Evolutionary conservation across 2,113 vertebrate species (phyloP).

Genomic region (Pipa parva): DNA sequence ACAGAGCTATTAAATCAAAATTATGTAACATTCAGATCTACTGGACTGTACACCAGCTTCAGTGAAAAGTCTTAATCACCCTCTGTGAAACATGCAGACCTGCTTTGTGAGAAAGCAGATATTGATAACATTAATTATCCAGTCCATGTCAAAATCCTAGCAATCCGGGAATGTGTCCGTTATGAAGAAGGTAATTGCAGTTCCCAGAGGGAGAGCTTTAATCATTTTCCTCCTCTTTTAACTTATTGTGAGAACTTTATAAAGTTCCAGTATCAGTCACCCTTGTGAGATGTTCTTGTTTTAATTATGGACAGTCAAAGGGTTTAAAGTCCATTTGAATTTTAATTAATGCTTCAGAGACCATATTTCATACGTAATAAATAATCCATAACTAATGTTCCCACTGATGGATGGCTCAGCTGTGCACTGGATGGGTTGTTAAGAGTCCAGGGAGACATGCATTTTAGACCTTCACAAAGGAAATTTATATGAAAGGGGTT

Average conservation of each 20-base stretch:
- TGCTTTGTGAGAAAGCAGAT: constrained; percentile 21
- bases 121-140: constrained; percentile 38
- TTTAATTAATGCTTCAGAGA: constrained; percentile 41
- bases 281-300: constrained; percentile 32
- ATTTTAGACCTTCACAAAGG: not conserved
- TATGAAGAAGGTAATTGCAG: constrained; percentile 29
- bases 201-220: constrained; percentile 12
- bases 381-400: constrained; percentile 30
- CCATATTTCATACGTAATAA: constrained; percentile 30
- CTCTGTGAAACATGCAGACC: constrained; percentile 28
- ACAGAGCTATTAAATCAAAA: no score
- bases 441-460: constrained; percentile 4
- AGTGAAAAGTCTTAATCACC: constrained; percentile 21
- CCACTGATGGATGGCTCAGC: constrained; percentile 4
- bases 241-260: constrained; percentile 38
- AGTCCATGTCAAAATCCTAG: constrained; percentile 34
- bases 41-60: constrained; percentile 1
- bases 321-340: constrained; percentile 31
- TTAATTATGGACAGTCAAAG: constrained; percentile 35
- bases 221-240: constrained; percentile 22
- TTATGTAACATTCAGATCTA: no score
- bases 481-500: constrained; percentile 26
- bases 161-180: constrained; percentile 28
- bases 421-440: not conserved
- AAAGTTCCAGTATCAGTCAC: constrained; percentile 1